Base-by-base conservation (phyloP, 2,888 invertebrate species). In the Malthinus flaveolus region DNA sequence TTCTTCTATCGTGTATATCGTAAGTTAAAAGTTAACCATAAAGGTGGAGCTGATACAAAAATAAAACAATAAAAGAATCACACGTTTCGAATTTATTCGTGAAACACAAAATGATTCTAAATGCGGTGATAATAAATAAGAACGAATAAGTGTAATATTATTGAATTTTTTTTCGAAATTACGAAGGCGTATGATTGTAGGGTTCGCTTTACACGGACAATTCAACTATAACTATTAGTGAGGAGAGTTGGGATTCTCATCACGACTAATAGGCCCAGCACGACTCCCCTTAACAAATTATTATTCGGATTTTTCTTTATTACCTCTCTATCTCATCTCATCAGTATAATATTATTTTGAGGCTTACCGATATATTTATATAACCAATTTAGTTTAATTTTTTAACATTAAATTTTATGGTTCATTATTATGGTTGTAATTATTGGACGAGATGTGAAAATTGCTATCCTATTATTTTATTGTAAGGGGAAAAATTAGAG, bases 101-200 rank as follows among this genome's bases (percentile, higher is more conserved):
- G 34, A 33, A 39, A 8, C 10, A 33, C 49, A 39, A 10, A 34
- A 42, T n/a, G 31, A 33, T 44, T 56, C 55, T 64, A 59, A 62
- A 64, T 61, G 57, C 49, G 63, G 66, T 64, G 66, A 64, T 66
- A 66, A 66, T 65, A 67, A 67, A 65, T 64, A 64, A 59, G 62
- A 62, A 64, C 57, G 62, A 62, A 42, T 42, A 62, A 55, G 59
- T 60, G 59, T 59, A 61, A 65, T 65, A 63, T 63, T 61, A 64
- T 63, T 63, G 64, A 61, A 60, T 59, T 57, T 66, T 57, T 49
- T 23, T 23, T 23, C 23, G 48, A 64, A 63, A 60, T 57, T 58
- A 50, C 54, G 49, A 59, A 56, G 56, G 53, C 52, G 56, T 49
- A 53, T 61, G 62, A 65, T 65, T 65, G 60, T 36, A 63, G 65